Percentiles rank a stretch among this genome's conserved stretches.
phyloP scores from a whole-genome alignment of 64 coral and sea anemone genomes.

The Catalaphyllia jardinei region DNA sequence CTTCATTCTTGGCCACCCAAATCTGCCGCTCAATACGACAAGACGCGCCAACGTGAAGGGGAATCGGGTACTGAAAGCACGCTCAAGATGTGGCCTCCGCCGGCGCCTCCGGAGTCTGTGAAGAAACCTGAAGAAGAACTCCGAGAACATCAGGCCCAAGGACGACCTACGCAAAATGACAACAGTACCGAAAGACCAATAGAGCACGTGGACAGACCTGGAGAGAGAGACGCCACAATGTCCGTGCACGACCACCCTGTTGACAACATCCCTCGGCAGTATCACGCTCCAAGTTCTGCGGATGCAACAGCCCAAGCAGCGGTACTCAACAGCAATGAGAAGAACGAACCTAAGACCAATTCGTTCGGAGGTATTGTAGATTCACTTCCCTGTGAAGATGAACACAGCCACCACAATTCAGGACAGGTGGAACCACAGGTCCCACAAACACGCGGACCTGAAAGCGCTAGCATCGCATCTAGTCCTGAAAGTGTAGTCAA shows the following conservation, averaged over 20 bases:
- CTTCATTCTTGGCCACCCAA: constrained; percentile 72
- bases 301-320: background rate
- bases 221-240: background rate
- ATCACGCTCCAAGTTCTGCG: background rate
- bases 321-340: background rate
- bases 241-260: background rate
- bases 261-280: background rate
- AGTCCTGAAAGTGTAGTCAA: background rate
- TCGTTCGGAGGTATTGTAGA: background rate
- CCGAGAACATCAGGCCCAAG: background rate
- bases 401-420: background rate
- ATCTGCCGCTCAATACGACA: constrained; percentile 21
- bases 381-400: background rate
- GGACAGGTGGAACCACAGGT: background rate
- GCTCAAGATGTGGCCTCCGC: constrained; percentile 51
- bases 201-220: background rate
- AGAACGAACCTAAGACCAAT: background rate
- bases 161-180: background rate
- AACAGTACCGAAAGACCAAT: background rate
- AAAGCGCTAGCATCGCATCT: background rate
- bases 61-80: background rate
- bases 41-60: background rate
- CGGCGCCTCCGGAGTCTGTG: constrained; percentile 36
- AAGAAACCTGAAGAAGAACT: background rate
- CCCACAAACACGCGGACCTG: background rate